Conservation (phyloP, 2,113 vertebrate species). For the Hypocryptadius cinnamomeus region DNA sequence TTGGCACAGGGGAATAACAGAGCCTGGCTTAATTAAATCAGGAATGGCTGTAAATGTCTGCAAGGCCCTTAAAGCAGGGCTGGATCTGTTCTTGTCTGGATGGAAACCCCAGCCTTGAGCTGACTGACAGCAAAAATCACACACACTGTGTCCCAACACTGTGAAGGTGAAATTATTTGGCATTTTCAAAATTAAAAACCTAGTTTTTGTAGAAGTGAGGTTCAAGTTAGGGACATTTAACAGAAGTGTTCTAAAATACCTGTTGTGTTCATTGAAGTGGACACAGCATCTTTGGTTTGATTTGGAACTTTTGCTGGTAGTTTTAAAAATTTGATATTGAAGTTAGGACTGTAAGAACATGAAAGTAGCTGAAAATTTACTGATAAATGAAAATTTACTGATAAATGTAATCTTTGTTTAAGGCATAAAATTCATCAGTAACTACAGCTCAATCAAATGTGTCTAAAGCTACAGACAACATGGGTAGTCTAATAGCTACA, state of each 20-base stretch:
- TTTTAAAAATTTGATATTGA: not conserved
- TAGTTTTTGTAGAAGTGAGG: not conserved
- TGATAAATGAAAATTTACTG: slow-evolving; percentile 1
- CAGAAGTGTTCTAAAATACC: not conserved
- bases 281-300: not conserved
- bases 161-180: not conserved
- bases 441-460: not conserved
- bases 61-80: not conserved
- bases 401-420: not conserved
- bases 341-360: not conserved
- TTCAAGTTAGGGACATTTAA: not conserved
- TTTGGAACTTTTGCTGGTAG: not conserved
- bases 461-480: not conserved
- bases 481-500: not conserved
- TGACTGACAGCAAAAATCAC: not conserved
- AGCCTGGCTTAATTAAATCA: not conserved
- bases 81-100: not conserved
- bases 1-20: not conserved
- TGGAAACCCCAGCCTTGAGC: not conserved
- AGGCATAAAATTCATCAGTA: not conserved
- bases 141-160: not conserved
- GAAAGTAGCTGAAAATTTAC: not conserved
- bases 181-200: not conserved
- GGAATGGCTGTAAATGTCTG: not conserved
- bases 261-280: not conserved